Conservation (phyloP, 2,797 vertebrate species). For the Buphagus erythrorhynchus region DNA sequence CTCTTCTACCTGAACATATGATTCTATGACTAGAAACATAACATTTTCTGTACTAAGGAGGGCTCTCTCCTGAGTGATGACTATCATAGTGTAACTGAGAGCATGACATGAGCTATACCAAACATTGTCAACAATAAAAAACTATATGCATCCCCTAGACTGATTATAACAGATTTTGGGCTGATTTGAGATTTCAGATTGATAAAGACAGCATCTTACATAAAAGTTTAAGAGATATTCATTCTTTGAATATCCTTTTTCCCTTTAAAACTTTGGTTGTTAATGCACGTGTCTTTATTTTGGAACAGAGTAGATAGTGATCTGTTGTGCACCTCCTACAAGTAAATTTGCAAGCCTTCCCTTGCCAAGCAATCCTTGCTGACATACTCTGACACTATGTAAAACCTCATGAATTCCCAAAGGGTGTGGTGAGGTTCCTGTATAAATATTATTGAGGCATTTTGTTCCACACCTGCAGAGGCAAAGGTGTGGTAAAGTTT, state of each 20-base stretch:
- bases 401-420: neutral
- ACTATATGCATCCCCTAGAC: neutral
- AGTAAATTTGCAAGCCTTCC: neutral
- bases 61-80: neutral
- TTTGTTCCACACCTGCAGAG: conserved; percentile 29
- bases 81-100: neutral
- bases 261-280: neutral
- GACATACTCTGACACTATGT: neutral
- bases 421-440: conserved; percentile 40
- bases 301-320: conserved; percentile 18
- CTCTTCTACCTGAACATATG: neutral
- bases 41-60: neutral
- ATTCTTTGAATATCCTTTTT: neutral
- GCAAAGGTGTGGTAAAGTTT: conserved; percentile 42
- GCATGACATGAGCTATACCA: neutral
- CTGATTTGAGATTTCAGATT: too few species aligned
- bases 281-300: neutral
- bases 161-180: neutral
- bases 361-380: neutral
- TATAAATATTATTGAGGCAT: neutral
- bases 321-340: neutral
- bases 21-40: neutral
- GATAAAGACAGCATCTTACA: too few species aligned
- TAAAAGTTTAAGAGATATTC: too few species aligned
- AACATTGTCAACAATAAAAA: neutral